Conservation (phyloP, 2,888 invertebrate genomes). For the Harpagoxenus sublaevis region DNA sequence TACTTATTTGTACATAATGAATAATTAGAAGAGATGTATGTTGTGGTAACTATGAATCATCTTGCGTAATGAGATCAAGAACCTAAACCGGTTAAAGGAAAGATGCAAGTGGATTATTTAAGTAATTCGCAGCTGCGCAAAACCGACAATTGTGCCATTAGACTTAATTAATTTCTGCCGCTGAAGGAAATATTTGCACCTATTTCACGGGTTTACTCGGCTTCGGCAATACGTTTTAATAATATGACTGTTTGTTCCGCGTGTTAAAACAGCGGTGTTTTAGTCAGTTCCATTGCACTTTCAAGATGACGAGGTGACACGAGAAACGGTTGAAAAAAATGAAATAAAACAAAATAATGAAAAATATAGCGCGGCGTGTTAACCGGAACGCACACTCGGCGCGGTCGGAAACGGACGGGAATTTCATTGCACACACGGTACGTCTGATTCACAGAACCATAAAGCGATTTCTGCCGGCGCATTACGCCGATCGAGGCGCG, state of each 20-base stretch:
- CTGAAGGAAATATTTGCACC: constrained; percentile 50
- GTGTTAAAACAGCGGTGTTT: constrained; percentile 6
- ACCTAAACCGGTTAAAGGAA: constrained; percentile 25
- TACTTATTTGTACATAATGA: constrained; percentile 1
- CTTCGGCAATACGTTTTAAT: constrained; percentile 32
- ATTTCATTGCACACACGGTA: constrained; percentile 31
- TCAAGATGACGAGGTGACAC: constrained; percentile 31
- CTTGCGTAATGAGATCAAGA: constrained; percentile 30
- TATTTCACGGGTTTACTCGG: constrained; percentile 39
- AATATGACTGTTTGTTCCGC: constrained; percentile 15
- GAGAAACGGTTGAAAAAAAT: neutral
- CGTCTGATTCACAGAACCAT: constrained; percentile 44
- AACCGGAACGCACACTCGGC: neutral
- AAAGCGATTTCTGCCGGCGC: constrained; percentile 46
- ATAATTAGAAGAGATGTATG: constrained; percentile 6
- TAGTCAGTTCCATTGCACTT: constrained; percentile 15
- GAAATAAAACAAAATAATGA: neutral
- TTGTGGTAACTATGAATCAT: constrained; percentile 22
- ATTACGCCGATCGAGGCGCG: constrained; percentile 55
- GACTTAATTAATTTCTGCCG: constrained; percentile 46
- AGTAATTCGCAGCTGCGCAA: constrained; percentile 39
- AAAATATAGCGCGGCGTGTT: neutral
- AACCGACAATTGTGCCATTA: constrained; percentile 45
- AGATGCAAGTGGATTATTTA: constrained; percentile 25
- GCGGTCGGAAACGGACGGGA: constrained; percentile 24